Base-by-base conservation (phyloP, 2,888 invertebrate genomes). In the Heliconius erato region DNA sequence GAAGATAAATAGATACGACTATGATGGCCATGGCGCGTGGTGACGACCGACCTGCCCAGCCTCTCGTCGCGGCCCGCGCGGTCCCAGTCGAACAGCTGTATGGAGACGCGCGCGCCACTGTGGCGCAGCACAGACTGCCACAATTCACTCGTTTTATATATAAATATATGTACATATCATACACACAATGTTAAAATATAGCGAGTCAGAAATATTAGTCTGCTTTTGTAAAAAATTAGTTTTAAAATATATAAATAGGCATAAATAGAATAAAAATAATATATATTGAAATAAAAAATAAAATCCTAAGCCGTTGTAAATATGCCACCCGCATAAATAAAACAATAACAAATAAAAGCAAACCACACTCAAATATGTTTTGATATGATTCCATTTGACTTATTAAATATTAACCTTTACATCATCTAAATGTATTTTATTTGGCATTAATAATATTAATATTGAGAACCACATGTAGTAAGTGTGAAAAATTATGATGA, bases 51-150 rank as follows among this genome's bases (percentile, higher is more conserved):
- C 98, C 98, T 98, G 97, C 99, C 99, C 90, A 99, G 97, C 90
- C 97, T 97, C 96, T 99, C 99, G 96, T 99, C 99, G 92, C 97
- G 97, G 92, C 98, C 98, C 88, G 98, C 97, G 91, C 98, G 97
- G 96, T 99, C 99, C 97, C 98, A 98, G 97, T 99, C 99, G 97
- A 97, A 98, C 89, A 99, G 97, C 92, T 96, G 96, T 91, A 98
- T 96, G 90, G 89, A 88, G 86, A 91, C 89, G 86, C 88, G 88
- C 90, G 90, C 85, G 86, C 90, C 91, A 89, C 90, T 91, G 91
- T 92, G 89, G 87, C 91, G 91, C 88, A 92, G 91, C 92, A 95
- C 90, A 87, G 92, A 95, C 96, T 96, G 96, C 92, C 92, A 93
- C 92, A 93, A 92, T 92, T 91, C 93, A 93, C 92, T 82, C 80